These are phyloP conservation scores for Caenorhabditis sp. DNA, from an alignment of 2,888 invertebrate genomes.

Conservation along the genomic window DNA sequence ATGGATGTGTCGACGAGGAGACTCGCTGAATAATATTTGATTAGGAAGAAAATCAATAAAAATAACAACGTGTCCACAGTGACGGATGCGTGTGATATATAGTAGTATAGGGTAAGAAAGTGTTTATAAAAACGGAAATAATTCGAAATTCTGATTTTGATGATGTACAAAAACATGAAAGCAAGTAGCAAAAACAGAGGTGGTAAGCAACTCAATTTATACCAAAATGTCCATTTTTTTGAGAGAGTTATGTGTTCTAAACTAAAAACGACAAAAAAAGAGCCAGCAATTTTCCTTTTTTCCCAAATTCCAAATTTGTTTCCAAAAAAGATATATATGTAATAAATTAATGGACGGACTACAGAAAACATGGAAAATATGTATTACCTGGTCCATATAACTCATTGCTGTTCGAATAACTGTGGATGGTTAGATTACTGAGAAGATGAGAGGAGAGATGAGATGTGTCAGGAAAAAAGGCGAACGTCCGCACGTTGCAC, in stretches of 20 bases:
- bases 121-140: constrained; percentile 19
- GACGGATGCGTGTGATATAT: constrained; percentile 35
- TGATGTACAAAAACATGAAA: constrained; percentile 12
- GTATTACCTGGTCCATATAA: constrained; percentile 57
- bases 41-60: not conserved
- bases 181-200: constrained; percentile 16
- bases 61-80: constrained; percentile 7
- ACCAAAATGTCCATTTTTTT: not conserved
- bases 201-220: not conserved
- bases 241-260: not conserved
- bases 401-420: constrained; percentile 46
- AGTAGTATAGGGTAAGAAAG: not conserved
- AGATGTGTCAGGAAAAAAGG: not conserved
- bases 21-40: constrained; percentile 28
- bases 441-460: constrained; percentile 13
- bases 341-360: constrained; percentile 14
- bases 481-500: not conserved
- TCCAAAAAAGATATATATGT: too few relatives aligned
- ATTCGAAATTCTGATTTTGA: not conserved
- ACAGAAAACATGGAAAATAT: not conserved
- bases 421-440: constrained; percentile 24
- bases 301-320: too few relatives aligned
- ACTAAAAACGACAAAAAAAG: not conserved
- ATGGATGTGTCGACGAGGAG: constrained; percentile 33
- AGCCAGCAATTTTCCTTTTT: not conserved